A percentile compares a stretch with the other conserved stretches of the same genome.
phyloP scores from a whole-genome alignment of 2,113 vertebrate genomes.

The Monopterus albus region DNA sequence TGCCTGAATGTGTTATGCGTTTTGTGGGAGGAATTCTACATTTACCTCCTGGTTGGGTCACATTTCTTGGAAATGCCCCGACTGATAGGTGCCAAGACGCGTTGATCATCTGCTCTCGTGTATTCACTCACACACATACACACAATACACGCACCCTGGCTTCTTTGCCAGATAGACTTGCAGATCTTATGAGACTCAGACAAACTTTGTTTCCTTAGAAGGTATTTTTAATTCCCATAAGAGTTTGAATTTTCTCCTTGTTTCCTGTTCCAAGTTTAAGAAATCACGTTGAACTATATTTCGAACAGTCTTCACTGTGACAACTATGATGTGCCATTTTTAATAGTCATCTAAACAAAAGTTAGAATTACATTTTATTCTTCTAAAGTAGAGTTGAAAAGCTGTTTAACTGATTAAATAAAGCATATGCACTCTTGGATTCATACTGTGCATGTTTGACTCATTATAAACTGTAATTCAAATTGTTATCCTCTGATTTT shows the following conservation, averaged over 20 bases:
- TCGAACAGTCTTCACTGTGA: background rate
- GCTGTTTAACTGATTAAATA: background rate
- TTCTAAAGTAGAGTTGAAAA: background rate
- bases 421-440: background rate
- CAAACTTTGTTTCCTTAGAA: background rate
- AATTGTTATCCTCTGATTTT: constrained; percentile 27
- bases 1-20: background rate
- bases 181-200: background rate
- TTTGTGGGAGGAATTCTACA: no score
- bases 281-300: background rate
- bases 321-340: background rate
- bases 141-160: background rate
- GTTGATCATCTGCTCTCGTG: constrained; percentile 20
- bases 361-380: background rate
- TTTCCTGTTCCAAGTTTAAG: background rate
- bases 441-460: no score
- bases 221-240: background rate
- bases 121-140: constrained; percentile 5
- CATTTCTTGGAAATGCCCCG: constrained; percentile 38
- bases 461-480: constrained; percentile 5
- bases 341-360: constrained; percentile 2
- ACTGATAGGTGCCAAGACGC: constrained; percentile 18
- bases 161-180: background rate
- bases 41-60: constrained; percentile 27
- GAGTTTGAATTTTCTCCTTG: background rate